Conservation (phyloP, 2,888 invertebrate species). For the Calameuta pallipes region DNA sequence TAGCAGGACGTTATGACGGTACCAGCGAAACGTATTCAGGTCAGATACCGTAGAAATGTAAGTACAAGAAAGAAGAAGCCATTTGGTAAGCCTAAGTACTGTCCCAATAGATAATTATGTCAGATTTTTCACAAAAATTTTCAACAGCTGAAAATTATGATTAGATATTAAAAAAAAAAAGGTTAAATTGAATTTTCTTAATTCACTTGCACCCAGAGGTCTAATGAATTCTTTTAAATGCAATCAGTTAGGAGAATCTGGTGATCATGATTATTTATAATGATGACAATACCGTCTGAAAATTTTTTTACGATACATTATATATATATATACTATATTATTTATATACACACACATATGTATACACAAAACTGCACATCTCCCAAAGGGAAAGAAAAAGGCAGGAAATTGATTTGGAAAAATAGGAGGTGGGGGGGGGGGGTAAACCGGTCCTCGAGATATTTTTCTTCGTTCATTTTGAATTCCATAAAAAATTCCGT, state of each 20-base stretch:
- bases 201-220: constrained; percentile 19
- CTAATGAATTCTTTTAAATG: background rate
- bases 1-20: background rate
- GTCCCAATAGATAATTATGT: background rate
- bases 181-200: background rate
- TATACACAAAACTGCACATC: too few species aligned
- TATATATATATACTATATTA: too few species aligned
- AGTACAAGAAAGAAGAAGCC: constrained; percentile 40
- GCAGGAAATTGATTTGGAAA: background rate
- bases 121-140: background rate
- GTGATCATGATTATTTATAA: background rate
- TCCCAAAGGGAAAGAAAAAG: background rate
- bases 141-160: background rate
- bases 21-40: constrained; percentile 37
- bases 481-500: background rate
- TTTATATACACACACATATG: too few species aligned
- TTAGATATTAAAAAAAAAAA: too few species aligned
- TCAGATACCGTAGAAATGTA: constrained; percentile 49
- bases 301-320: background rate
- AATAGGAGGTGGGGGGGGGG: too few species aligned
- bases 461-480: background rate
- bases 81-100: constrained; percentile 30
- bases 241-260: background rate
- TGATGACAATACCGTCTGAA: background rate
- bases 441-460: background rate